Base-by-base conservation (phyloP, 2,888 invertebrate species). In the Antheraea assamensis region DNA sequence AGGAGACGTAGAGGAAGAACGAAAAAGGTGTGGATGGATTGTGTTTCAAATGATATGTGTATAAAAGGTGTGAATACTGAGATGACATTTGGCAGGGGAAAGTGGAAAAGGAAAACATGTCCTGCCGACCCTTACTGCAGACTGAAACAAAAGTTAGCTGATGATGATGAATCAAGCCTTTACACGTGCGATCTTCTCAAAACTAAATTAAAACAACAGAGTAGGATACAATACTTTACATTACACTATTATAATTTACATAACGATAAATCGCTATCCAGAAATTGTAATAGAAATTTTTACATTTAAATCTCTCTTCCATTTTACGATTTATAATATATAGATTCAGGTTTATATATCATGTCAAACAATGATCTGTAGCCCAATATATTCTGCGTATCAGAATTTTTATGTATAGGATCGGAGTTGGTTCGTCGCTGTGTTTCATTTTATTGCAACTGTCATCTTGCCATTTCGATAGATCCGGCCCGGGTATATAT, bases 391-490 rank as follows among this genome's bases (percentile, higher is more conserved):
- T 75, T 70, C 8, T 79, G 76, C 42, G 68, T 78, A 35, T 73
- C 79, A 74, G 70, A 74, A 27, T 76, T 80, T 71, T 74, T 81
- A 30, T 71, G 24, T 42, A 74, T 71, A 0, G 81, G 1, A 74
- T 30, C 7, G 78, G 74, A 0, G 78, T 78, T 1, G 74, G 73
- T 64, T 80, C 79, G 4, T 79, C 73, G 7, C 64, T 72, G 49
- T 82, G 74, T 68, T 85, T 79, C 7, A 82, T 77, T 70, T 81
- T 81, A 24, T 77, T 81, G 64, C 90, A 91, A 72, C 82, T 86
- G 49, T 76, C 75, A 72, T 91, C 91, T 30, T 80, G 80, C 91
- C 91, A 91, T 77, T 83, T 84, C 4, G 76, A 79, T 17, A 91
- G 76, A 73, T 90, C 89, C 0, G 82, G 76, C 4, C 87, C 84